Evolutionary conservation across 2,113 vertebrate genomes (phyloP).

Genomic region (Typhlomys cinereus): DNA sequence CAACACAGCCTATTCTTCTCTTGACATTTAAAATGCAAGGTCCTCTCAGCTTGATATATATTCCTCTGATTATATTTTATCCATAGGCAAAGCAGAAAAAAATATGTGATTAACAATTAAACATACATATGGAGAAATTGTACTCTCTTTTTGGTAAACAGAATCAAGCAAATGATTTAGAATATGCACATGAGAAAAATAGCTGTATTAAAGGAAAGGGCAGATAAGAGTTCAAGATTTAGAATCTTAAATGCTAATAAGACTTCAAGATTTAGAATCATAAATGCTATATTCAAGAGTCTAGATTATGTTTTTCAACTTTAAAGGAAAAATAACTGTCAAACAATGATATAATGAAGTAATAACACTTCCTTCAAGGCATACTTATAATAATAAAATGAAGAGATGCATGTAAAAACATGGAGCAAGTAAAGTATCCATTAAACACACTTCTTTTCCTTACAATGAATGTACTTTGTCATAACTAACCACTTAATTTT

Average conservation of each 20-base stretch:
- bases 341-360: not conserved
- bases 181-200: not conserved
- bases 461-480: not conserved
- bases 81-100: not conserved
- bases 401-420: not conserved
- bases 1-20: not conserved
- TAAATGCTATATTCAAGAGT: not conserved
- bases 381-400: not conserved
- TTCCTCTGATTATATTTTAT: not conserved
- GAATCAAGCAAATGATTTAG: not conserved
- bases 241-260: not conserved
- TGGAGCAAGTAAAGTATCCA: not conserved
- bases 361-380: not conserved
- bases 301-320: too few relatives aligned
- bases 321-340: not conserved
- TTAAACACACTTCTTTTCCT: not conserved
- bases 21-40: not conserved
- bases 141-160: not conserved
- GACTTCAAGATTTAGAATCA: not conserved
- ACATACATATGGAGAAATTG: not conserved
- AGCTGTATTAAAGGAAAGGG: not conserved
- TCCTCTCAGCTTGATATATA: not conserved
- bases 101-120: not conserved
- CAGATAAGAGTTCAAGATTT: not conserved
- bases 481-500: not conserved